Evolutionary conservation across 1,140 invertebrate species (phyloP).

Genomic region (Macrosteles quadrilineatus): DNA sequence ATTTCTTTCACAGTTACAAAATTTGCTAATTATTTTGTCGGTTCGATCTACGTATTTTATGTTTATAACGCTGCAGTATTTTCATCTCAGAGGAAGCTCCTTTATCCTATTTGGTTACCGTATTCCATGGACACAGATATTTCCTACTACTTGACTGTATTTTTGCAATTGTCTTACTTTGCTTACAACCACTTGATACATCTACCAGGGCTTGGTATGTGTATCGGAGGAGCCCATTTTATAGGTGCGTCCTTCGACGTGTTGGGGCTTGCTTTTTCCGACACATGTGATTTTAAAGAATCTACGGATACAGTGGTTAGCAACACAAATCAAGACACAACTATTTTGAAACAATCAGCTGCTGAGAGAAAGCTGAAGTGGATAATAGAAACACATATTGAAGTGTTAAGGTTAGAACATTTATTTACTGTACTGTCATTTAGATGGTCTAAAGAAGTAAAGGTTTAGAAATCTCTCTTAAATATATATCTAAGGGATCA

Average conservation of each 20-base stretch:
- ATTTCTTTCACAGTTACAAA: not conserved
- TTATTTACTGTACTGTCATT: too few species aligned
- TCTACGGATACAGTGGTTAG: too few species aligned
- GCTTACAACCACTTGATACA: not conserved
- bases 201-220: not conserved
- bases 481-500: too few species aligned
- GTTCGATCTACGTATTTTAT: not conserved
- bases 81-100: not conserved
- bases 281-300: too few species aligned
- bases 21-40: not conserved
- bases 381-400: too few species aligned
- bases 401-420: too few species aligned
- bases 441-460: too few species aligned
- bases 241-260: conserved; percentile 6
- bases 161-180: not conserved
- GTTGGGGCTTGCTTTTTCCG: not conserved
- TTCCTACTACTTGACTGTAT: not conserved
- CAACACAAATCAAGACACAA: too few species aligned
- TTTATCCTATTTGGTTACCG: not conserved
- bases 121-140: not conserved
- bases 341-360: too few species aligned
- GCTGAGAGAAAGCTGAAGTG: too few species aligned
- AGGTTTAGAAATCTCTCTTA: too few species aligned
- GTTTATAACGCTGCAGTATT: not conserved
- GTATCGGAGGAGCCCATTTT: conserved; percentile 5